Evolutionary conservation across 1,140 invertebrate genomes (phyloP).

Genomic region (Platorchestia sp.): DNA sequence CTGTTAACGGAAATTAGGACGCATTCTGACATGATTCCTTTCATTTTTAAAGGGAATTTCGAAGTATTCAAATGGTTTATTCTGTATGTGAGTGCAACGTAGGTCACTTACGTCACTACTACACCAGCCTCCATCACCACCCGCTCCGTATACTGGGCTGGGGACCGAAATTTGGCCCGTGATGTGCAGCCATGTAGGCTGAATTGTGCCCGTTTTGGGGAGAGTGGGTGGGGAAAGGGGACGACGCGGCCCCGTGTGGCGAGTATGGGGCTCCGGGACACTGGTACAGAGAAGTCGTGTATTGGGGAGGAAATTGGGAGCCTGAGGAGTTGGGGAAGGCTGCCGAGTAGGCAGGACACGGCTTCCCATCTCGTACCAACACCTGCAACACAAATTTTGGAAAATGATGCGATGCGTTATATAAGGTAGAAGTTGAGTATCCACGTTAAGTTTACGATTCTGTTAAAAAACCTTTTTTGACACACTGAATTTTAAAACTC

Average conservation of each 20-base stretch:
- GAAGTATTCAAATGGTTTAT: too few species aligned
- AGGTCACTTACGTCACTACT: not conserved
- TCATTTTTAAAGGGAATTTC: not conserved
- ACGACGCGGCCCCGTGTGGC: not conserved
- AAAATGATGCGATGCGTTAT: not conserved
- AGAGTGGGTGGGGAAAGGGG: not conserved
- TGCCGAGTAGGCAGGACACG: not conserved
- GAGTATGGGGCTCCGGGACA: not conserved
- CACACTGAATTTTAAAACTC: too few species aligned
- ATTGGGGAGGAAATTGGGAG: slow-evolving; percentile 20
- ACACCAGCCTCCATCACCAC: not conserved
- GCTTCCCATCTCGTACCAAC: slow-evolving; percentile 18
- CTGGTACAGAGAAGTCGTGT: slow-evolving; percentile 6
- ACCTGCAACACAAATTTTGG: slow-evolving; percentile 34
- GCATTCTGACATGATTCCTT: not conserved
- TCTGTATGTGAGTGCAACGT: too few species aligned
- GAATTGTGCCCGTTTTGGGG: slow-evolving; percentile 8
- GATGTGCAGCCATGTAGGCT: not conserved
- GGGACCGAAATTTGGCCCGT: not conserved
- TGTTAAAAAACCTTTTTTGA: too few species aligned
- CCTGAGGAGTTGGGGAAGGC: not conserved
- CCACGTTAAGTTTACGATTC: too few species aligned
- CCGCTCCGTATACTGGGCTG: not conserved
- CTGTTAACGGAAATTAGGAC: not conserved
- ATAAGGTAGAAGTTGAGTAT: not conserved